Evolutionary conservation across 2,888 invertebrate species (phyloP), one percentile per base, ranked within the genome.

Genomic region (Ectemnius cavifrons): DNA sequence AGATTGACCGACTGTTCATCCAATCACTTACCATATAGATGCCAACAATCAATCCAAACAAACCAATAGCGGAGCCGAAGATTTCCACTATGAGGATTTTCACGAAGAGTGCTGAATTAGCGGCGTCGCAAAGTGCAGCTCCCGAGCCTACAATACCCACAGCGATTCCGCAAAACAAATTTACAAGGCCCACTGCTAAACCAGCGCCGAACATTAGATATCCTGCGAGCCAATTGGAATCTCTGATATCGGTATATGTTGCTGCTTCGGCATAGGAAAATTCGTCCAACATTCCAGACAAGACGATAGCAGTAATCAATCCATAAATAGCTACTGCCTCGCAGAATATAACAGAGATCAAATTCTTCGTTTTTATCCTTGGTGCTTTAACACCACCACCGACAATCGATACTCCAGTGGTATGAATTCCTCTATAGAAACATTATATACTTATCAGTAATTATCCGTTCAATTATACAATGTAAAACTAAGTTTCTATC

Each of bases 321-420:
- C 99, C 99, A 92, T 99, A 99, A 92, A 99, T 99, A 80, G 99
- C 99, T 3, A 99, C 99, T 81, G 99, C 99, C 92, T 99, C 99
- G 91, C 99, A 99, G 93, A 99, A 99, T 92, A 99, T 99, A 86
- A 99, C 98, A 65, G 99, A 99, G 90, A 99, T 98, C 90, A 99
- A 94, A 92, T 99, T 99, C 92, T 99, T 99, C 71, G 99, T 99
- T 92, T 99, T 98, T 91, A 99, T 99, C 88, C 99, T 93, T 11
- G 99, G 99, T 47, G 99, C 98, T 92, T 99, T 99, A 14, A 99
- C 99, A 90, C 99, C 99, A 78, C 97, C 99, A 73, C 99, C 99
- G 74, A 99, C 94, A 91, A 99, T 99, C 90, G 98, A 98, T 67
- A 96, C 95, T 77, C 99, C 99, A 4, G 98, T 98, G 49, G 98